Percentiles rank a stretch among this genome's conserved stretches.
phyloP scores from a whole-genome alignment of 2,113 vertebrate species.

The Clarias macrocephalus region DNA sequence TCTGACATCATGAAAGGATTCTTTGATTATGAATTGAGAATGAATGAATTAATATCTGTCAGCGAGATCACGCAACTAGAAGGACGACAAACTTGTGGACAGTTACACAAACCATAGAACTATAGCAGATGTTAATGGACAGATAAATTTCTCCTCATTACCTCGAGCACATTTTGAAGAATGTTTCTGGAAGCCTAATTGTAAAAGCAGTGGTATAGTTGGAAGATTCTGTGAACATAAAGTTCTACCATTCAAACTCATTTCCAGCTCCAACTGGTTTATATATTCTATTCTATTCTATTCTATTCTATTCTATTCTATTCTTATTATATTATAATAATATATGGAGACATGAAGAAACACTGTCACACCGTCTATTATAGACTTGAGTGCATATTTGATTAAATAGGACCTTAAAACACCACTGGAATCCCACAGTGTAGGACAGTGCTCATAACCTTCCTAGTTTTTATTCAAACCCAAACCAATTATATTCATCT shows the following conservation, averaged over 20 bases:
- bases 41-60: no score
- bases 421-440: background rate
- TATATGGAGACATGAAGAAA: background rate
- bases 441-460: background rate
- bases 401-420: background rate
- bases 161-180: no score
- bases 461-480: background rate
- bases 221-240: background rate
- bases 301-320: background rate
- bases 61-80: background rate
- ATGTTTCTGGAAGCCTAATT: no score
- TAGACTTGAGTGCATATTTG: no score
- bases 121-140: no score
- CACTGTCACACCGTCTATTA: background rate
- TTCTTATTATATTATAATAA: no score
- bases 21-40: no score
- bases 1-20: background rate
- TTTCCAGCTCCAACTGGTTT: background rate
- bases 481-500: background rate
- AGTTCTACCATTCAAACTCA: background rate
- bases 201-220: background rate
- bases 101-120: no score
- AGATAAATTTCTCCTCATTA: no score
- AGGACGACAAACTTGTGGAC: background rate
- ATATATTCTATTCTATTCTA: background rate